Percentiles rank a stretch among this genome's conserved stretches.
Evolutionary conservation across 2,888 invertebrate species (phyloP).

Genomic region (Eilema depressum): DNA sequence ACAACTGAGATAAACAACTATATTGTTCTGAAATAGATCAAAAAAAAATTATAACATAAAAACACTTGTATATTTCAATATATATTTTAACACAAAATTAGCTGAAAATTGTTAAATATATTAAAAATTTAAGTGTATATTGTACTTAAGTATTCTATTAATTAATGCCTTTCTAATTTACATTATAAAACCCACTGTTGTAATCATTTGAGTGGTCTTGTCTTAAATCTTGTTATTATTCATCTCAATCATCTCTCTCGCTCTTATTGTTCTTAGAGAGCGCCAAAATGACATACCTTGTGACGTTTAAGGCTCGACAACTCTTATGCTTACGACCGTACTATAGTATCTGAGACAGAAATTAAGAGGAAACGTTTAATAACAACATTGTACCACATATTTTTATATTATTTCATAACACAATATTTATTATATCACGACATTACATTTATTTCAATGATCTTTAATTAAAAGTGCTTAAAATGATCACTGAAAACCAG

Average conservation of each 20-base stretch:
- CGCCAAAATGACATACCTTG: too few species aligned
- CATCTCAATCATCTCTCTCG: too few species aligned
- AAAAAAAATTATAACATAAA: background rate
- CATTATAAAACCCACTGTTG: too few species aligned
- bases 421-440: background rate
- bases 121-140: background rate
- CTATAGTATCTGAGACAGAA: background rate
- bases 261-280: too few species aligned
- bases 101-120: background rate
- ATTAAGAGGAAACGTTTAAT: background rate
- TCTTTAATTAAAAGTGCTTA: background rate
- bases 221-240: background rate
- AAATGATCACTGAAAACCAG: too few species aligned
- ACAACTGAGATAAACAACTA: background rate
- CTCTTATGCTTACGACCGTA: background rate
- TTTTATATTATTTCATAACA: background rate
- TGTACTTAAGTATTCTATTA: background rate
- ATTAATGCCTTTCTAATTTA: background rate
- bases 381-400: background rate
- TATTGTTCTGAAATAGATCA: background rate
- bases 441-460: background rate
- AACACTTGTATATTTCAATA: background rate
- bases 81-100: background rate
- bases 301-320: background rate
- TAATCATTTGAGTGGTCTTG: background rate